Evolutionary conservation across 1,140 invertebrate species (phyloP), one percentile per base, ranked within the genome.

Genomic region (Ptiloglossa arizonensis): DNA sequence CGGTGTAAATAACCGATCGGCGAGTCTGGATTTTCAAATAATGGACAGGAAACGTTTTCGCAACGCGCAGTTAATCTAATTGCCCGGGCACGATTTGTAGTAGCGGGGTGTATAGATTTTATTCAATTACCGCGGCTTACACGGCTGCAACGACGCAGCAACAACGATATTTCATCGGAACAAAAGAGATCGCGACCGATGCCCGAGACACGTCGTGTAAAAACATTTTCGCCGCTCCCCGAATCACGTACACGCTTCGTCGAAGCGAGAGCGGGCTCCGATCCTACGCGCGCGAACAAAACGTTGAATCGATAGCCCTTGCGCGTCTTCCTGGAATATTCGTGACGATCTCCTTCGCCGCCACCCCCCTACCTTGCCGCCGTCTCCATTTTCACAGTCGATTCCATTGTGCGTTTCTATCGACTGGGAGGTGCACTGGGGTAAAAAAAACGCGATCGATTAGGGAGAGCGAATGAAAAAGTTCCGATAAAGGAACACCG

Each of bases 51-150:
- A 71, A 71, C 59, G 70, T 52, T 73, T 46, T 64, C 59, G 46
- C 59, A 24, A 35, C 70, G 70, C 32, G 59, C 56, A 52, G 59
- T 73, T 73, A 73, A 73, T 73, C 70, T 73, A 73, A 73, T 73
- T 62, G 70, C 59, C n/a, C 32, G 19, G 32, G 35, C 22, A 38
- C 70, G 59, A 73, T 73, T 73, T 73, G 70, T 73, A 73, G 48
- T 63, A 38, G 70, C 70, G 1, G 59, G 32, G 29, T 35, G 59
- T 52, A 62, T 64, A 50, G 70, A 64, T 73, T 73, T 48, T 64
- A 73, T 73, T 73, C 59, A 73, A 73, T 73, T 73, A 73, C 59
- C 70, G 46, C 17, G 46, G 70, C 57, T 73, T 52, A 63, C 70
- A 50, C 44, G 70, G n/a, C 27, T 13, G 50, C 15, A 32, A 5